Evolutionary conservation across 2,888 invertebrate genomes (phyloP).

Genomic region (Dryobotodes eremita): DNA sequence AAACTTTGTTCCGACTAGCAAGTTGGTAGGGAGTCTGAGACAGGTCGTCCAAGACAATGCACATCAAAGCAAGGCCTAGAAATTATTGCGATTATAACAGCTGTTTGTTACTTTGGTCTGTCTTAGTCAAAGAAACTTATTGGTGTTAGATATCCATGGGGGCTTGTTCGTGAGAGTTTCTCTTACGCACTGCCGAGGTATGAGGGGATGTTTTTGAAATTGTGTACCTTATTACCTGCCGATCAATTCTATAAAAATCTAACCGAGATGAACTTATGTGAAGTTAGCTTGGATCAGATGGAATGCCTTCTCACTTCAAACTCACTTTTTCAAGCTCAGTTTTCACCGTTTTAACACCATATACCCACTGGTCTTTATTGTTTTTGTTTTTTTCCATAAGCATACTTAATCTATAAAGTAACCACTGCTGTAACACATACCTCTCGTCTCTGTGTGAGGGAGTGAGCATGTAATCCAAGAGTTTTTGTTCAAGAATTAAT

Average conservation of each 20-base stretch:
- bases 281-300: background rate
- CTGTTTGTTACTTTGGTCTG: constrained; percentile 36
- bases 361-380: background rate
- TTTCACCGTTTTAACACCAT: too few species aligned
- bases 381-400: background rate
- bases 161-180: background rate
- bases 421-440: background rate
- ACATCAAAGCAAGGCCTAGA: constrained; percentile 72
- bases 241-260: background rate
- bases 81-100: constrained; percentile 66
- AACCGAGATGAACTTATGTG: background rate
- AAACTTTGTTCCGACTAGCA: constrained; percentile 79
- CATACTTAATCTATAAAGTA: background rate
- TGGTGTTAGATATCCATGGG: constrained; percentile 21
- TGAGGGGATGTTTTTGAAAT: background rate
- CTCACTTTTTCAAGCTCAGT: background rate
- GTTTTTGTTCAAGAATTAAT: background rate
- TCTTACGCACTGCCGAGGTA: background rate
- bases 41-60: constrained; percentile 76
- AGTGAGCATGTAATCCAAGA: background rate
- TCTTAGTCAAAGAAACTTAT: constrained; percentile 30
- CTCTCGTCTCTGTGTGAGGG: background rate
- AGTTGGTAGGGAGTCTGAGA: constrained; percentile 74
- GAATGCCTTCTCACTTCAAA: background rate
- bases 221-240: background rate